Conservation (phyloP, 2,888 invertebrate genomes). For the Pherbina coryleti region DNA sequence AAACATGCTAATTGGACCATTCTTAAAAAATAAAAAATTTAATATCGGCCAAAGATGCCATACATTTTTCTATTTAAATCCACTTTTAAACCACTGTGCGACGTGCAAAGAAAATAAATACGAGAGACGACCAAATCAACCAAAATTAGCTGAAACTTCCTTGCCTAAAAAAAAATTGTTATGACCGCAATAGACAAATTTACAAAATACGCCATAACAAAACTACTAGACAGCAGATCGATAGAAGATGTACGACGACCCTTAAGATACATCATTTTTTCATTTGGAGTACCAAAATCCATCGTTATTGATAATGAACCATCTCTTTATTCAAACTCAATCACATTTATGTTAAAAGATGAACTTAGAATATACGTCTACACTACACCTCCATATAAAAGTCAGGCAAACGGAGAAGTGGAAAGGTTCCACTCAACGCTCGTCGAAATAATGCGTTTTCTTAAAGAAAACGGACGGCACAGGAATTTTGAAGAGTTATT, state of each 20-base stretch:
- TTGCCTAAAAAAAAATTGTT: too few species aligned
- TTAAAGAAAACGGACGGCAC: constrained; percentile 25
- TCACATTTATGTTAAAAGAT: constrained; percentile 26
- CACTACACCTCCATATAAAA: too few species aligned
- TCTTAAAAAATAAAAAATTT: too few species aligned
- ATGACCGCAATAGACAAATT: too few species aligned
- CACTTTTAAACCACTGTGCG: too few species aligned
- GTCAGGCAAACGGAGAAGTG: constrained; percentile 18
- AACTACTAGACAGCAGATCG: not conserved
- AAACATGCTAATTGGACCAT: too few species aligned
- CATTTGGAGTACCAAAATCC: constrained; percentile 7
- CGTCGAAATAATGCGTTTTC: too few species aligned
- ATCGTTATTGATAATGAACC: constrained; percentile 34
- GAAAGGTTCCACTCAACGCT: constrained; percentile 36
- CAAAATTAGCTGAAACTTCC: too few species aligned
- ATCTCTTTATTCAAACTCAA: constrained; percentile 17
- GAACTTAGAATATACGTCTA: constrained; percentile 22
- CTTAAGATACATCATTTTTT: constrained; percentile 5
- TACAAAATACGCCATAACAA: not conserved
- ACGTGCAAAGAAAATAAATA: too few species aligned
- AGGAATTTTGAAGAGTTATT: constrained; percentile 36
- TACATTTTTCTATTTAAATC: too few species aligned
- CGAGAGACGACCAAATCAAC: too few species aligned
- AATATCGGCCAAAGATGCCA: too few species aligned
- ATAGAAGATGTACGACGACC: constrained; percentile 22